Percentiles rank a stretch among this genome's conserved stretches.
These are phyloP conservation scores for Pandemis cinnamomeana DNA, from an alignment of 2,888 invertebrate species.

Conservation along the genomic window DNA sequence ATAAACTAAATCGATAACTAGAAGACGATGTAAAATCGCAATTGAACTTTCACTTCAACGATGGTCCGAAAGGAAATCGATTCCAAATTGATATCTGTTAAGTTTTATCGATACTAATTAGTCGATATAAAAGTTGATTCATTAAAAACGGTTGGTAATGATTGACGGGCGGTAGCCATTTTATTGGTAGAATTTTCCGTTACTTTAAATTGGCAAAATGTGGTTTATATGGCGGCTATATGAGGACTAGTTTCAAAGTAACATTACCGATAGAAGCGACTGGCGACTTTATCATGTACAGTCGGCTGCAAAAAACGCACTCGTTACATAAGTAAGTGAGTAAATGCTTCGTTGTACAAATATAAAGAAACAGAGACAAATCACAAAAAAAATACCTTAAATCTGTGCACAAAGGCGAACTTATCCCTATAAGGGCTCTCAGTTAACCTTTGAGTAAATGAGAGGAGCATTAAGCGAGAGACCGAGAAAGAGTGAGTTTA, in stretches of 20 bases:
- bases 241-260: neutral
- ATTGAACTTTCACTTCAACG: conserved; percentile 14
- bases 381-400: too few species aligned
- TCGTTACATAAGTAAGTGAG: too few species aligned
- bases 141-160: conserved; percentile 37
- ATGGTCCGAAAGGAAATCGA: conserved; percentile 22
- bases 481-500: too few species aligned
- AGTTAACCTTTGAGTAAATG: too few species aligned
- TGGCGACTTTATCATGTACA: too few species aligned
- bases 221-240: neutral
- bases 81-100: conserved; percentile 19
- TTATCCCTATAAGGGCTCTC: too few species aligned
- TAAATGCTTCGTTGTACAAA: too few species aligned
- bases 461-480: too few species aligned
- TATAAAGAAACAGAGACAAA: too few species aligned
- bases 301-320: too few species aligned
- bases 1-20: neutral
- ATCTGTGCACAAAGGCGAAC: too few species aligned
- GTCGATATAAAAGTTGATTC: conserved; percentile 30
- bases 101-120: conserved; percentile 34
- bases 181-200: conserved; percentile 38
- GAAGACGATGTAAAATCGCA: neutral
- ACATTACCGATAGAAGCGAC: too few species aligned
- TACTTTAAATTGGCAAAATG: conserved; percentile 25
- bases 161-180: conserved; percentile 42